Base-by-base conservation (phyloP, 2,797 vertebrate species). In the Coccyzus lansbergi region DNA sequence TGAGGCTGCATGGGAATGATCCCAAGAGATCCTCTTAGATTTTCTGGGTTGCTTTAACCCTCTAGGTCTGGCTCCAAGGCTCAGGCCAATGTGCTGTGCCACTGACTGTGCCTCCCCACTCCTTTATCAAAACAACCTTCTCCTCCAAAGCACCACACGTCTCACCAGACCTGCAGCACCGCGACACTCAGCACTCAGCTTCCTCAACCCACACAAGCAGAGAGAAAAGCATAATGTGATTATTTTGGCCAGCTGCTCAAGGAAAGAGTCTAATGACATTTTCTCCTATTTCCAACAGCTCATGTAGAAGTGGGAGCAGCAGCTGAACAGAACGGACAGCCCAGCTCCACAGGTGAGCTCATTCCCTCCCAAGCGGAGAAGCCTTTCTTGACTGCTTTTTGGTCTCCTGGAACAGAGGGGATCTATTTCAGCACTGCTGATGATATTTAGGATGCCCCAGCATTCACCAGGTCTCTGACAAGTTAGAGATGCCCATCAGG, bases 111-210 rank as follows among this genome's bases (percentile, higher is more conserved):
- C 51, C 46, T 25, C 4, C 9, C 51, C 16, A 15, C 55, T 88
- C 82, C 48, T 86, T 65, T 48, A 29, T 15, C 25, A 36, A 59
- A 79, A 58, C 28, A 78, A 8, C 5, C 9, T 63, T 55, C 38
- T 53, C 25, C 25, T 24, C 60, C 5, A 1, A 56, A 55, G 67
- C 0, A 0, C 18, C 0, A 0, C 33, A 33, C 52, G 15, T 4
- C 3, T 33, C 46, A 4, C 21, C 46, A 79, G 83, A 25, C 28
- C 22, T 0, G 0, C 44, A 58, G 49, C 6, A 0, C 44, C 1
- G 0, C 31, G 69, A 25, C 46, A 10, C 65, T 83, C 0, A 0
- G n/a, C 4, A 1, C 14, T 51, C 76, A 36, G 48, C 67, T 58
- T 69, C 59, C 63, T 33, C 17, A 76, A 40, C 29, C 44, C n/a